Base-by-base conservation (phyloP, 1,140 invertebrate species). In the Sitobion miscanthi region DNA sequence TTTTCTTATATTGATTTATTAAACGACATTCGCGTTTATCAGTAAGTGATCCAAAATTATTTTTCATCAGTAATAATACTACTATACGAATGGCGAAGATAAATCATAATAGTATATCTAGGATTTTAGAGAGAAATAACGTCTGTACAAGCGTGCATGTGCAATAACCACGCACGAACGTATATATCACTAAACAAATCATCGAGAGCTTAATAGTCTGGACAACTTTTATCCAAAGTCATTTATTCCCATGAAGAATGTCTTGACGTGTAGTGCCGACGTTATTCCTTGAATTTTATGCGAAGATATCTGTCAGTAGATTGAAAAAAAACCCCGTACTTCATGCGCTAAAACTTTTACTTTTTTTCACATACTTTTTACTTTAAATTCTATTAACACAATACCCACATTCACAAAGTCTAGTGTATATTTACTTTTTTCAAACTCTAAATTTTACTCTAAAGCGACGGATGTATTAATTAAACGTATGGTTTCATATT, bases 171-270 rank as follows among this genome's bases (percentile, higher is more conserved):
- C 30, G n/a, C n/a, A 54, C 62, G n/a, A 88, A 8, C 17, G 30
- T 35, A 87, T 87, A 89, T 57, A 89, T 38, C 52, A 54, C 47
- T 57, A 62, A 42, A 62, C 88, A 62, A 90, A 57, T 90, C 88
- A 57, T 57, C 88, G 35, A 57, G 20, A 90, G 88, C 35, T 52
- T 54, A 89, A 89, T 57, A 89, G 86, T 87, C 45, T 20, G 45
- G 45, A 89, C 52, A 90, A 90, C 35, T 42, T 62, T 23, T 90
- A 90, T 62, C 88, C 88, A 17, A 49, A 54, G 88, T 90, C 88
- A 42, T 90, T 90, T 90, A 42, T 90, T 62, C 35, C 21, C 88
- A 57, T 14, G 35, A 38, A 54, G 49, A 38, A 90, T 90, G 35
- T 25, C 52, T 54, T 30, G 88, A 62, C 88, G 57, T 57, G 35